These are phyloP conservation scores for Drosophila oshimai DNA, from an alignment of 1,140 invertebrate species.

Conservation along the genomic window DNA sequence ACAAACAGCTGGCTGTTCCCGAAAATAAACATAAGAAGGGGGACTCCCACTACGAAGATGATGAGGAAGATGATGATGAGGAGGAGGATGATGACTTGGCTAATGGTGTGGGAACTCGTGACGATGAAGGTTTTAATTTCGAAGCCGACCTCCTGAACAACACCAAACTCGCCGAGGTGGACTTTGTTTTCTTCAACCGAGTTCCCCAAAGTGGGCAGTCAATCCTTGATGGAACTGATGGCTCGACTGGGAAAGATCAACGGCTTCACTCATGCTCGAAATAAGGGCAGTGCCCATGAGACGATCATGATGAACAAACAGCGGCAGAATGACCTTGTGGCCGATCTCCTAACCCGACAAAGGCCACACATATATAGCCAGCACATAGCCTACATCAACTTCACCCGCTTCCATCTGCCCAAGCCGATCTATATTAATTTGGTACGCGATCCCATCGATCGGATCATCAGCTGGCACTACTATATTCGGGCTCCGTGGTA, in stretches of 20 bases:
- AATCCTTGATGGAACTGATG: constrained; percentile 94
- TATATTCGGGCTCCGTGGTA: constrained; percentile 92
- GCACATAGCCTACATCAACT: constrained; percentile 80
- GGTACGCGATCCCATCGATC: constrained; percentile 93
- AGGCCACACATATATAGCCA: constrained; percentile 84
- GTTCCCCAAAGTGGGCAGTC: constrained; percentile 95
- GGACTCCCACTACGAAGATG: not conserved
- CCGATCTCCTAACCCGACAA: constrained; percentile 83
- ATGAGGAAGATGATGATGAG: constrained; percentile 4
- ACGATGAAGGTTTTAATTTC: constrained; percentile 26
- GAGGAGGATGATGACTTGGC: constrained; percentile 5
- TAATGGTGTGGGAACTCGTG: not conserved
- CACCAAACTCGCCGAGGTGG: constrained; percentile 87
- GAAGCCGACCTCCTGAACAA: constrained; percentile 87
- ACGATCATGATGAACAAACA: constrained; percentile 89
- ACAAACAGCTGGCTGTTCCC: constrained; percentile 51
- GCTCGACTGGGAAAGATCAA: constrained; percentile 89
- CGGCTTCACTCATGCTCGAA: constrained; percentile 91
- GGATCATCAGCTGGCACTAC: constrained; percentile 96
- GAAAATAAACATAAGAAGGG: constrained; percentile 1
- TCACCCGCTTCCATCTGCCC: constrained; percentile 88
- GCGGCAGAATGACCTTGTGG: constrained; percentile 87
- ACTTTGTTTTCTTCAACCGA: constrained; percentile 93
- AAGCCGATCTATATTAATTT: constrained; percentile 95
- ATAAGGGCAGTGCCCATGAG: constrained; percentile 92